A percentile compares a stretch with the other conserved stretches of the same genome.
Conservation (phyloP, 2,888 invertebrate genomes). For the Dryomyza anilis region DNA sequence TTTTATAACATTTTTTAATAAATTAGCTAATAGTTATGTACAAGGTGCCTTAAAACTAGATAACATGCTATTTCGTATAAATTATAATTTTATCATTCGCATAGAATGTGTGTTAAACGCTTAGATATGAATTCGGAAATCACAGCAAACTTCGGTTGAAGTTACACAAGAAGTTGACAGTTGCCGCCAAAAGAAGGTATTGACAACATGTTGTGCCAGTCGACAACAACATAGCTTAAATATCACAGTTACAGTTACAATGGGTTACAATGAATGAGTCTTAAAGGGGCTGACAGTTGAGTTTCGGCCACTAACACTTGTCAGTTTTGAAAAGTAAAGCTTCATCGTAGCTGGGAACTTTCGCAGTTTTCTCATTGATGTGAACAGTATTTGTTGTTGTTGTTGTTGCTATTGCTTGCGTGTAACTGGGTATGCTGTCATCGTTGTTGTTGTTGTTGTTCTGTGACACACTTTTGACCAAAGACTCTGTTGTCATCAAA, state of each 20-base stretch:
- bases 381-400: neutral
- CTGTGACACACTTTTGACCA: conserved; percentile 16
- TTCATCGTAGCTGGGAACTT: conserved; percentile 13
- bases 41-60: conserved; percentile 18
- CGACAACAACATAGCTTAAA: conserved; percentile 15
- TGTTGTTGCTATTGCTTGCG: conserved; percentile 19
- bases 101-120: neutral
- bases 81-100: neutral
- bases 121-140: neutral
- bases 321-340: neutral
- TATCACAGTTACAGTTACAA: conserved; percentile 20
- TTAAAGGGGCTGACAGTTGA: neutral
- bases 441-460: conserved; percentile 32
- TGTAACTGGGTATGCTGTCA: conserved; percentile 26
- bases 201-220: neutral
- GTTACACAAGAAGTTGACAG: neutral
- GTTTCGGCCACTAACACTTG: neutral
- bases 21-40: no score
- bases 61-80: conserved; percentile 6
- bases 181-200: neutral
- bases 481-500: conserved; percentile 27
- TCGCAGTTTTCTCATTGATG: conserved; percentile 24
- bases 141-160: neutral
- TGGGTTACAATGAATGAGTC: neutral
- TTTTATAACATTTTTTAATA: no score